Evolutionary conservation across 2,797 vertebrate species (phyloP), one percentile per base, ranked within the genome.

Genomic region (Tragopan temminckii): DNA sequence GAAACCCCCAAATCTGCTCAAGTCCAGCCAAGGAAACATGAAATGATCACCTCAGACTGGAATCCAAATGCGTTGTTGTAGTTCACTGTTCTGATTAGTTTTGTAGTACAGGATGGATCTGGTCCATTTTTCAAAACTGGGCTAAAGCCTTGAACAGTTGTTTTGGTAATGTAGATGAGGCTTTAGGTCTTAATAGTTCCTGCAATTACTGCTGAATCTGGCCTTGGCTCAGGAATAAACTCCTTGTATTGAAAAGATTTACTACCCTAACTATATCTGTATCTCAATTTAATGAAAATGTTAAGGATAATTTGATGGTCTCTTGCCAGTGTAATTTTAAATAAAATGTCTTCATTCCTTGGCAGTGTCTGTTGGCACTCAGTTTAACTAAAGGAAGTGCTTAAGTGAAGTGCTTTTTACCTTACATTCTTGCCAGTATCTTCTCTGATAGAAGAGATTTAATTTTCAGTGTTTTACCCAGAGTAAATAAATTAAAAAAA

Each of bases 251-350:
- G 79, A 91, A 95, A 96, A 97, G 97, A 97, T 97, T 98, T 97
- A 97, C 97, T 97, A 89, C 85, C 75, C 85, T 97, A 96, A 97
- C 94, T 97, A 72, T 95, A 94, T 95, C 97, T 93, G 97, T 97
- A 96, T 97, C 97, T 97, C 96, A 94, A 79, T 97, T 97, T 97
- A 98, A 97, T 97, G 97, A 97, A 97, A 98, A 97, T 97, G 97
- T 97, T 97, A 97, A 97, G 96, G 97, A 92, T 96, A 95, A 95
- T 97, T 96, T 95, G 97, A 97, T 97, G 97, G 97, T 96, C 96
- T 97, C 82, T 94, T 77, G 94, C 97, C 96, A 97, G 97, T 92
- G 96, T 98, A 97, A 98, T 97, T 97, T 97, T 97, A 96, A 97
- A 97, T 96, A 95, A 97, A 97, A 97, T 86, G 95, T 94, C 96